Percentiles rank a stretch among this genome's conserved stretches.
These are phyloP conservation scores for Caradrina clavipalpis DNA, from an alignment of 2,888 invertebrate species.

Conservation along the genomic window DNA sequence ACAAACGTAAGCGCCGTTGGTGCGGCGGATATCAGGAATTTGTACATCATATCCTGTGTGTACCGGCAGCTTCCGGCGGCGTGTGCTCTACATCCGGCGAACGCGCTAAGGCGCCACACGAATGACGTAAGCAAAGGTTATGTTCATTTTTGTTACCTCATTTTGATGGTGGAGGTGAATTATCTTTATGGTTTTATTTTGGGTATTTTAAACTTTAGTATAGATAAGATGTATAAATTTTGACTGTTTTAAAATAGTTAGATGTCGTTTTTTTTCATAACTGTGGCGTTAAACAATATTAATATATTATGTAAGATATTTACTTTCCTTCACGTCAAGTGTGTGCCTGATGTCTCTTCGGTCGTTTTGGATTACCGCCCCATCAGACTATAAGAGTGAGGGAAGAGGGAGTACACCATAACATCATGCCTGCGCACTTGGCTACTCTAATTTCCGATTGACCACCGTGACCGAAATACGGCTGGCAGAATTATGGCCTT, in stretches of 20 bases:
- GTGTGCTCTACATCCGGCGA: conserved; percentile 69
- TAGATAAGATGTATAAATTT: too few relatives aligned
- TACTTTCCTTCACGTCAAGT: too few relatives aligned
- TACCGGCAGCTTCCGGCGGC: conserved; percentile 81
- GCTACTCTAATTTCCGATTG: neutral
- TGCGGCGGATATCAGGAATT: conserved; percentile 85
- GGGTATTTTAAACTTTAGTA: too few relatives aligned
- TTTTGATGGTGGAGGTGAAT: conserved; percentile 23
- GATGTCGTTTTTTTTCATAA: too few relatives aligned
- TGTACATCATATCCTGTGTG: conserved; percentile 86
- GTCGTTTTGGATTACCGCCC: too few relatives aligned
- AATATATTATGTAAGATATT: too few relatives aligned
- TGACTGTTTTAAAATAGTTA: too few relatives aligned
- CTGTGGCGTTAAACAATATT: too few relatives aligned
- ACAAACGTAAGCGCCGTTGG: conserved; percentile 65
- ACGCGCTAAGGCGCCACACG: conserved; percentile 54
- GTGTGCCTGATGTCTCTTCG: too few relatives aligned
- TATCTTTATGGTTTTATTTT: neutral
- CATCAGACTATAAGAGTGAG: too few relatives aligned
- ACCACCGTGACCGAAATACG: neutral
- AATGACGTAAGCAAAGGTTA: conserved; percentile 47
- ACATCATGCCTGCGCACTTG: too few relatives aligned
- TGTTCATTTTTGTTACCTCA: conserved; percentile 39
- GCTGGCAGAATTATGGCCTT: neutral
- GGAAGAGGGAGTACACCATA: too few relatives aligned